Evolutionary conservation across 2,888 invertebrate species (phyloP), one percentile per base, ranked within the genome.

Genomic region (Patella depressa): DNA sequence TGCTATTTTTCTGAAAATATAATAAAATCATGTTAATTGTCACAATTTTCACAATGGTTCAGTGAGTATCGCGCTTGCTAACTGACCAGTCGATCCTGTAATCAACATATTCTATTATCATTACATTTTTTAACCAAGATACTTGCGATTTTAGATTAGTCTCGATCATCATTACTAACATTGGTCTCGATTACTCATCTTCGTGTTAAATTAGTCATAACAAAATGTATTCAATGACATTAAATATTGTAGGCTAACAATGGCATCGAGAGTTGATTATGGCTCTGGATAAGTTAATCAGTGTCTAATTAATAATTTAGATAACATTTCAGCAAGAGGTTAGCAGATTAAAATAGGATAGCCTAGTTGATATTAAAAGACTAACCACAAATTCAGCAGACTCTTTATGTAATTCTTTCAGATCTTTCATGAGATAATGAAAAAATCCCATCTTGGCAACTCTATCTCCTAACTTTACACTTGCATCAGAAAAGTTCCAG

Each of bases 401-500:
- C 17, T 59, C 71, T 14, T 75, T 24, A 19, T 73, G 54, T 55
- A 73, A 55, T n/a, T 53, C 34, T 69, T 17, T 14, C 19, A 82
- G 73, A 65, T 82, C 80, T 24, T 55, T 57, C 14, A 74, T 75
- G 3, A 80, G 75, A 17, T 74, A 65, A n/a, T 79, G 24, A 53
- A 82, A 79, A 3, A 80, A 24, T 11, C 73, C 72, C 5, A 83
- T 80, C 17, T 82, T 77, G n/a, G 82, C 78, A 9, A 86, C 77
- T 29, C 75, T 75, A 74, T 80, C 80, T 14, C 81, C 78, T 75
- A 84, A 85, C 7, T 75, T 78, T 34, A 75, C 72, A 77, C 85
- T 85, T 12, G 81, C 77, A 70, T 86, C 86, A 0, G 84, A 82
- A 65, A 81, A 85, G 73, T 86, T 86, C 85, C 85, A 86, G 9